Evolutionary conservation across 2,113 vertebrate genomes (phyloP).

Genomic region (Gorsachius goisagi): DNA sequence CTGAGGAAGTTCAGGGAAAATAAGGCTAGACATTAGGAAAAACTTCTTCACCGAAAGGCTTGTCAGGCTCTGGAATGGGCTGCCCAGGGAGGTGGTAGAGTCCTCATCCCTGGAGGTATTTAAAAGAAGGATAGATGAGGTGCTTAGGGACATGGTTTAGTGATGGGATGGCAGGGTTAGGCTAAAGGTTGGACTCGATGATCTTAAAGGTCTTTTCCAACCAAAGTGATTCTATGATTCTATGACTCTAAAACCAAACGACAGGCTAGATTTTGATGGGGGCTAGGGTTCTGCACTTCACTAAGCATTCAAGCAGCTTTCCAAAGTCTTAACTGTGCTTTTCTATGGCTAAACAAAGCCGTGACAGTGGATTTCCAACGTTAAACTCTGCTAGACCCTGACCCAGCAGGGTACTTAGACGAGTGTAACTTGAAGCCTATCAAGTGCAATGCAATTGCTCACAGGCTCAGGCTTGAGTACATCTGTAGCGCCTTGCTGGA

Average conservation of each 20-base stretch:
- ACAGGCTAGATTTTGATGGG: not conserved
- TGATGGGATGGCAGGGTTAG: too few species aligned
- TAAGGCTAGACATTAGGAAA: too few species aligned
- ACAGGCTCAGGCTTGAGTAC: not conserved
- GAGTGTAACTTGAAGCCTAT: not conserved
- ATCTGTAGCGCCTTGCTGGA: not conserved
- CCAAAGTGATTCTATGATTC: too few species aligned
- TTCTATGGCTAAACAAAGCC: not conserved
- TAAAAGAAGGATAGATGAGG: too few species aligned
- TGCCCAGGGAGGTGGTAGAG: too few species aligned
- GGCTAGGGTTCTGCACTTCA: not conserved
- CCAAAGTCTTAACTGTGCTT: not conserved
- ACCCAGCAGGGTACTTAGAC: not conserved
- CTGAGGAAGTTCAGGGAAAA: not conserved
- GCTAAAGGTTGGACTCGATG: too few species aligned
- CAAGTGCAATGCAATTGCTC: rapidly evolving
- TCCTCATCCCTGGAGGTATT: too few species aligned
- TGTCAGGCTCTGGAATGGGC: too few species aligned
- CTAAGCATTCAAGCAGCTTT: not conserved
- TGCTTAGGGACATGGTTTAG: too few species aligned
- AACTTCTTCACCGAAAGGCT: too few species aligned
- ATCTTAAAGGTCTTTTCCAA: too few species aligned
- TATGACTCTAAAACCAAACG: rapidly evolving
- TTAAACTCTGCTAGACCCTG: not conserved
- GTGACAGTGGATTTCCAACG: not conserved